These are phyloP conservation scores for Dryadula phaetusa DNA, from an alignment of 2,888 invertebrate genomes.

Conservation along the genomic window DNA sequence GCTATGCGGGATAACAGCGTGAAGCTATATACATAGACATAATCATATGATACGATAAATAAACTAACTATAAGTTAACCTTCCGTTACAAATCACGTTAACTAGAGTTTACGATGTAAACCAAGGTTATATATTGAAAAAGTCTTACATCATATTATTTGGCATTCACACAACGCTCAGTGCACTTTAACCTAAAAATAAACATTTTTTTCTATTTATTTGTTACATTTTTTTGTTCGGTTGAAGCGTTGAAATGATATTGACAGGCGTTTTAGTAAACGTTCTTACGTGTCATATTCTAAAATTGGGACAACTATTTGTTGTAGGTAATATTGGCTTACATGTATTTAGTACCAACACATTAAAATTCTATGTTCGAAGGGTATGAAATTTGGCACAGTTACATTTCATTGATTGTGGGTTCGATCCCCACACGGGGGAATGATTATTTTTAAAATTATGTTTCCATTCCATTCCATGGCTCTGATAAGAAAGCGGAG, in stretches of 20 bases:
- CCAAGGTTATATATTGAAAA: constrained; percentile 11
- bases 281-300: background rate
- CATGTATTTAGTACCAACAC: too few species aligned
- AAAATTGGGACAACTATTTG: background rate
- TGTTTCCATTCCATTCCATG: too few species aligned
- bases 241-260: background rate
- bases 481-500: too few species aligned
- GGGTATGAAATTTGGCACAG: too few species aligned
- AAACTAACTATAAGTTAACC: background rate
- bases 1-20: too few species aligned
- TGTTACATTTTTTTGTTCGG: background rate
- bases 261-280: background rate
- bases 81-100: background rate
- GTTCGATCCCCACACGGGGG: too few species aligned
- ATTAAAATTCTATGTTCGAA: too few species aligned
- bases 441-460: too few species aligned
- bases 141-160: constrained; percentile 18
- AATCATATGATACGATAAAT: too few species aligned
- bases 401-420: too few species aligned
- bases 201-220: background rate
- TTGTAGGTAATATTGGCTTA: too few species aligned
- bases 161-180: constrained; percentile 9
- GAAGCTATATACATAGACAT: too few species aligned
- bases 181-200: constrained; percentile 24
- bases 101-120: background rate